phyloP scores from a whole-genome alignment of 1,140 invertebrate species.

The Apocrypta bakeri region DNA sequence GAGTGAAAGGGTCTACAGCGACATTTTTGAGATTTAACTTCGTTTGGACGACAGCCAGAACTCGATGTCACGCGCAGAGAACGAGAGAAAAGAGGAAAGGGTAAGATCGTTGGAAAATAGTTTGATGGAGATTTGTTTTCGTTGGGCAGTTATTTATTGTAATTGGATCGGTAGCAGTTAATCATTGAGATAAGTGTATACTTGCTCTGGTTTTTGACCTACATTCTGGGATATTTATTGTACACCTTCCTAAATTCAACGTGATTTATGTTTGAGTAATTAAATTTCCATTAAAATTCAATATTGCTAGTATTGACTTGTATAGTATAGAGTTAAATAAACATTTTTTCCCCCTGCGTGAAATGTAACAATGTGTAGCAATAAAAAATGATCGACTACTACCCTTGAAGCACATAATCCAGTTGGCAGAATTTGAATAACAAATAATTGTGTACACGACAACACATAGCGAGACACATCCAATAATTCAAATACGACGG shows the following conservation, averaged over 20 bases:
- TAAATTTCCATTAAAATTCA: too few relatives aligned
- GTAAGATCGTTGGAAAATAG: background rate
- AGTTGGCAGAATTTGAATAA: background rate
- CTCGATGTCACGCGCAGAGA: background rate
- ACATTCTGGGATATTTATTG: background rate
- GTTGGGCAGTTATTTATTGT: background rate
- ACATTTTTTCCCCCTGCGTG: too few relatives aligned
- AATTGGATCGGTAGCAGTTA: background rate
- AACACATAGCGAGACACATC: background rate
- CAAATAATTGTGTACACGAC: background rate
- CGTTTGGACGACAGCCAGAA: background rate
- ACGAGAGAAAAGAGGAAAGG: too few relatives aligned
- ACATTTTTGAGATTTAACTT: conserved; percentile 3
- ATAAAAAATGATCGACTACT: background rate
- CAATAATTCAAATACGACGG: background rate
- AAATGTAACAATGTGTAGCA: background rate
- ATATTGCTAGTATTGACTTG: too few relatives aligned
- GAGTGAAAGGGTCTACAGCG: background rate
- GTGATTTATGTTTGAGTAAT: too few relatives aligned
- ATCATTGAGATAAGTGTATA: background rate
- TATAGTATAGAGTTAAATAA: too few relatives aligned
- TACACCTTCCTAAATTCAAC: too few relatives aligned
- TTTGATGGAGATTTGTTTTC: background rate
- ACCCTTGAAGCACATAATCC: background rate
- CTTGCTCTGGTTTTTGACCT: background rate